Evolutionary conservation across 92 coral and sea anemone species (phyloP).

Genomic region (Bergia puertoricense): DNA sequence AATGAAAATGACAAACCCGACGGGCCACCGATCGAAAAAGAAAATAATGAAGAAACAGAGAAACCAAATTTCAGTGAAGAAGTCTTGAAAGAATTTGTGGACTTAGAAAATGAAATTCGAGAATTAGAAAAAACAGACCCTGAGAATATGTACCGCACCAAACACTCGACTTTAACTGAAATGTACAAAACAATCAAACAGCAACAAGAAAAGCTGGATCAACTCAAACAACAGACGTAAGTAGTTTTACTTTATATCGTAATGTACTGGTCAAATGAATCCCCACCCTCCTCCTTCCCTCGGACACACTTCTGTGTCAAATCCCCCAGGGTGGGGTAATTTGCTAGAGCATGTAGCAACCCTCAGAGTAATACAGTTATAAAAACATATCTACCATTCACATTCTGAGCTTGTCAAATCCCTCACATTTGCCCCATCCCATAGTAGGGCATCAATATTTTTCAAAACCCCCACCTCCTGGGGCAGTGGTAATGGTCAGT

Average conservation of each 20-base stretch:
- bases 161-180: constrained; percentile 68
- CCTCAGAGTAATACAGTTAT: too few species aligned
- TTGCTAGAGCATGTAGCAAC: too few species aligned
- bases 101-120: constrained; percentile 69
- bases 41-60: constrained; percentile 51
- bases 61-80: constrained; percentile 87
- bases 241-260: constrained; percentile 9
- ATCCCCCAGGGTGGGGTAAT: too few species aligned
- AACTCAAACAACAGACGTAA: constrained; percentile 86
- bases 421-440: too few species aligned
- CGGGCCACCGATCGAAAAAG: constrained; percentile 27
- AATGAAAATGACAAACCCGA: neutral
- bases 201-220: constrained; percentile 62
- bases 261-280: too few species aligned
- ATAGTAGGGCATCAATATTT: too few species aligned
- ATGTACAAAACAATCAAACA: constrained; percentile 60
- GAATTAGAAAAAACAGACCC: constrained; percentile 66
- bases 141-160: constrained; percentile 57
- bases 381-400: too few species aligned
- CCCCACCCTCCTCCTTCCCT: neutral
- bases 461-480: too few species aligned
- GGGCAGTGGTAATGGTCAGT: too few species aligned
- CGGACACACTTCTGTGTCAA: too few species aligned
- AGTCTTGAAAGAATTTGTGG: constrained; percentile 74
- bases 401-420: too few species aligned